Base-by-base conservation (phyloP, 2,797 vertebrate genomes). In the Otolemur crassicaudatus region DNA sequence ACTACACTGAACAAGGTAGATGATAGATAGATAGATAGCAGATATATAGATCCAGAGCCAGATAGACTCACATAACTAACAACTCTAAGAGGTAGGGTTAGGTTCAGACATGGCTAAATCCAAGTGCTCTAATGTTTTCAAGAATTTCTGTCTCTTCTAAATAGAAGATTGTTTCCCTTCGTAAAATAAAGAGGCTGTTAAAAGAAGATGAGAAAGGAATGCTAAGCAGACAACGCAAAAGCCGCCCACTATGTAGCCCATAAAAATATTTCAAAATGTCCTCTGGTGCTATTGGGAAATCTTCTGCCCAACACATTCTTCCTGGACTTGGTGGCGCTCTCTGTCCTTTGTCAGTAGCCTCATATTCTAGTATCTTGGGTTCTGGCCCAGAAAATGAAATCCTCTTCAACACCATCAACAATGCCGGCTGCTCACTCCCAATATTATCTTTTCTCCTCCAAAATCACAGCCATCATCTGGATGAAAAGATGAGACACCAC, bases 331-430 rank as follows among this genome's bases (percentile, higher is more conserved):
- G 53, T 27, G 34, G 92, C 20, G 23, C 25, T 85, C 61, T 73
- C 85, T 13, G 3, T 37, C 13, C 31, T 90, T 81, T 63, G 82
- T 72, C 79, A 94, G 58, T 27, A 87, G 58, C 19, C 58, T 94
- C 46, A 20, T 22, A 6, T 81, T 83, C 65, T 56, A 70, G 40
- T 9, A 31, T 69, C 85, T 65, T 87, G 56, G 84, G 83, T 31
- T 77, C 31, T 31, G 75, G 80, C 60, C 82, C 79, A 87, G 92
- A 43, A 96, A 95, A 43, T 69, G 61, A 69, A 94, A 65, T 67
- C 58, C n/a, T 90, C 82, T 49, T 94, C 85, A 73, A 77, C 60
- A 73, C 65, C 69, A 31, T 46, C 11, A 34, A 49, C 73, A 46
- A 40, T 11, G 2, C 82, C 90, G 96, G 82, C 73, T 67, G 19